Evolutionary conservation across 2,113 vertebrate species (phyloP), one percentile per base, ranked within the genome.

Genomic region (Dryoscopus gambensis): DNA sequence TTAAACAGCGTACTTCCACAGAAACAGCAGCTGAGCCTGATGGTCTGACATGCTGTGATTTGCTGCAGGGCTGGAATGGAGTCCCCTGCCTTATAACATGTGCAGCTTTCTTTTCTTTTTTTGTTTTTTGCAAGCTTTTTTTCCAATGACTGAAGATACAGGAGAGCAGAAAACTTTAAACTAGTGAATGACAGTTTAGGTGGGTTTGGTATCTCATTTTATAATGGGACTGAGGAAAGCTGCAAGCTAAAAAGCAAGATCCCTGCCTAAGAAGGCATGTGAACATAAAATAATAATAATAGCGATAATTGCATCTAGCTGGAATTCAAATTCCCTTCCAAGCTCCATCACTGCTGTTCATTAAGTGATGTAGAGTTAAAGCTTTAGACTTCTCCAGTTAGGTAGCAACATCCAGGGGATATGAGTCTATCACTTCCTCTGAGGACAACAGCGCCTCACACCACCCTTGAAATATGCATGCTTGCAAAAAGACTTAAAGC

Each of bases 281-380:
- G 76, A 95, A 75, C 40, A 78, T 64, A 63, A 93, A 88, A 70
- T 80, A 89, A 78, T 93, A 89, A 75, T 90, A 91, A 80, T 1
- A 84, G 68, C 0, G 1, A 87, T 89, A 88, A 92, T 86, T 90
- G 37, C 50, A 84, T 95, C 69, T 52, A 89, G 42, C 47, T 95
- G 84, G 89, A 90, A 93, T 88, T 93, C 42, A 55, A 70, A 94
- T 88, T 85, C 82, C 27, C 63, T 77, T 85, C 84, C 55, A 47
- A 80, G 67, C 67, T 76, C 30, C 63, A 70, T 59, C 63, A 80
- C 49, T 42, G 30, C 30, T 85, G 39, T 55, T 96, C 87, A 80
- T 84, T 85, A 90, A 75, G 33, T 52, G 79, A 87, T 44, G 59
- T 13, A 69, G 62, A 92, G 55, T 42, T 87, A 76, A 84, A 93